phyloP scores from a whole-genome alignment of 2,888 invertebrate species.

The Loripinus fragilis region DNA sequence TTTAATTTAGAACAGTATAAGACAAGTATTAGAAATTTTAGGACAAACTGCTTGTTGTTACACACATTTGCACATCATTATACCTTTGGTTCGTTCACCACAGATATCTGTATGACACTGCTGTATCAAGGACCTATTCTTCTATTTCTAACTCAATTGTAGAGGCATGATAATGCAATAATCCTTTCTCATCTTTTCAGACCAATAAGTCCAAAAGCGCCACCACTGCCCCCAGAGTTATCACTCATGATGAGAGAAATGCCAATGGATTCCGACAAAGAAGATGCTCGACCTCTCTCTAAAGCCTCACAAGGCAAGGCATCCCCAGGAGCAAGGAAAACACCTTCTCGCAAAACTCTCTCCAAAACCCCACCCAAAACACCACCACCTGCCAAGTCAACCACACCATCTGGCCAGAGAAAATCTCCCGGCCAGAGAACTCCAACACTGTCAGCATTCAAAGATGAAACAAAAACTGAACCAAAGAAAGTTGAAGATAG shows the following conservation, averaged over 20 bases:
- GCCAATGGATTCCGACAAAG: conserved; percentile 54
- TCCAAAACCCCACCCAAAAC: conserved; percentile 41
- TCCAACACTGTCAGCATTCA: conserved; percentile 46
- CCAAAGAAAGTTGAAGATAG: conserved; percentile 23
- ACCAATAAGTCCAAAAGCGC: conserved; percentile 79
- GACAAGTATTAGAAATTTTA: no score
- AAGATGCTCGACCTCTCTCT: conserved; percentile 34
- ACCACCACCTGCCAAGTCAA: conserved; percentile 29
- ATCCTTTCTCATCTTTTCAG: no score
- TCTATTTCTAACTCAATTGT: no score
- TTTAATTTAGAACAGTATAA: no score
- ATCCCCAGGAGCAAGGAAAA: conserved; percentile 38
- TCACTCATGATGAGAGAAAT: conserved; percentile 67
- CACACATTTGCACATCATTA: no score
- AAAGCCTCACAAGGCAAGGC: conserved; percentile 31
- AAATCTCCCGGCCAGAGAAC: conserved; percentile 46
- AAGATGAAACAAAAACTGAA: conserved; percentile 36
- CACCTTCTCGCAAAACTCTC: conserved; percentile 49
- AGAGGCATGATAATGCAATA: no score
- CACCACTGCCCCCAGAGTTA: conserved; percentile 79
- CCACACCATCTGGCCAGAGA: conserved; percentile 22
- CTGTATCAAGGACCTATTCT: no score
- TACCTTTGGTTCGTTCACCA: no score
- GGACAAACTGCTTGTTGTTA: no score
- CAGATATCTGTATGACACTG: no score